Evolutionary conservation across 2,888 invertebrate species (phyloP), one percentile per base, ranked within the genome.

Genomic region (Amitus sp.): DNA sequence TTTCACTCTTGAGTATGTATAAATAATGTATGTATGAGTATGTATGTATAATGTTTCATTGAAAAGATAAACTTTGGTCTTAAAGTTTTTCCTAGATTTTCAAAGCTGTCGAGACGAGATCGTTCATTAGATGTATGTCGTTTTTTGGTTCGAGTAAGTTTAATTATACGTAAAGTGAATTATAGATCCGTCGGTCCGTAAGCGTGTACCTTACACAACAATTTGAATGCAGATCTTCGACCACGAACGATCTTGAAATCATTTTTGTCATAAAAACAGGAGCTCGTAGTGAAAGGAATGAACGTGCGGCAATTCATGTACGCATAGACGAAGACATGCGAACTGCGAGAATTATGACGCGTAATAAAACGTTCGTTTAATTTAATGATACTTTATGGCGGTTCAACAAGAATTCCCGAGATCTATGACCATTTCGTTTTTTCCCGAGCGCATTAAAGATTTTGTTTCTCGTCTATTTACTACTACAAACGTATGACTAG

Each of bases 231-330:
- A 42, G 19, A 42, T 42, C 42, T 18, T 42, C 42, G 20, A 42
- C 42, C 19, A 42, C 19, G 20, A 42, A 20, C 20, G 15, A 42
- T 37, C 15, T 37, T 37, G 9, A 37, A 37, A 37, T 20, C 20
- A 42, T 42, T 20, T 42, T 42, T 42, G 42, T 42, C 20, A 42
- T 42, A 42, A 20, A 42, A 42, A 42, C 20, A 42, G 42, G 15
- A 20, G 42, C 42, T 42, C n/a, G 10, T 12, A 20, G 42, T 42
- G 42, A 42, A 42, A 42, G 42, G 42, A 42, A 42, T 42, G 18
- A 42, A 19, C 19, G 19, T 13, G 20, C 42, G 19, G 19, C 19
- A 6, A 19, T 37, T 37, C 42, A 18, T 42, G 19, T 10, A 42
- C 20, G 19, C 19, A 15, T 37, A 42, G 42, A 42, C 19, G 42